Base-by-base conservation (phyloP, 2,888 invertebrate species). In the Diloba caeruleocephala region DNA sequence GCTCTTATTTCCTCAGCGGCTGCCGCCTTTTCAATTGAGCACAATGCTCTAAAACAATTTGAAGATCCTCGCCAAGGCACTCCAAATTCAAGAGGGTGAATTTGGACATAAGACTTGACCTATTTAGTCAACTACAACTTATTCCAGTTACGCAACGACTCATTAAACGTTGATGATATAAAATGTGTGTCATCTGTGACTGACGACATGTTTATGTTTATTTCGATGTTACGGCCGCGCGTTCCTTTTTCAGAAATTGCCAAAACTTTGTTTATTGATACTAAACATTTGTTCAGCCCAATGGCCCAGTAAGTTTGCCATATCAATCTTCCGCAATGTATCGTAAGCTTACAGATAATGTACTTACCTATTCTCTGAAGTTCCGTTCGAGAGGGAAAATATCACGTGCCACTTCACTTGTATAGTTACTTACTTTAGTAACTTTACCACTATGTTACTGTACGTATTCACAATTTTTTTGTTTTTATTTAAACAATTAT, bases 11-110 rank as follows among this genome's bases (percentile, higher is more conserved):
- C 70, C 59, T 69, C 67, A 76, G 70, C 68, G 41, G 53, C 69
- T 72, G 74, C 72, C 76, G 78, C 76, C 81, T 81, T 84, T 81
- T 85, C 82, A 84, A 84, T 82, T 78, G 79, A 81, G 74, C 76
- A 80, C 78, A 80, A 79, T 77, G 63, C 56, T 71, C 71, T 68
- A 68, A 76, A 73, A 77, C 73, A 57, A 70, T 74, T 68, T 60
- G 42, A 37, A 55, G 36, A 54, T 55, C 12, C 33, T 53, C 52
- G 21, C n/a, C 28, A 42, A 50, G 38, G 34, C 36, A 51, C 15
- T 52, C 14, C 43, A 53, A 53, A 55, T 57, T 73, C 66, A 64
- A 60, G 48, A 63, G 43, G 32, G 25, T 29, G 46, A 58, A 57
- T 51, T 66, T 48, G 32, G 36, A 49, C 43, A 28, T 34, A 63